phyloP scores from a whole-genome alignment of 2,113 vertebrate species.

The Tauraco erythrolophus region DNA sequence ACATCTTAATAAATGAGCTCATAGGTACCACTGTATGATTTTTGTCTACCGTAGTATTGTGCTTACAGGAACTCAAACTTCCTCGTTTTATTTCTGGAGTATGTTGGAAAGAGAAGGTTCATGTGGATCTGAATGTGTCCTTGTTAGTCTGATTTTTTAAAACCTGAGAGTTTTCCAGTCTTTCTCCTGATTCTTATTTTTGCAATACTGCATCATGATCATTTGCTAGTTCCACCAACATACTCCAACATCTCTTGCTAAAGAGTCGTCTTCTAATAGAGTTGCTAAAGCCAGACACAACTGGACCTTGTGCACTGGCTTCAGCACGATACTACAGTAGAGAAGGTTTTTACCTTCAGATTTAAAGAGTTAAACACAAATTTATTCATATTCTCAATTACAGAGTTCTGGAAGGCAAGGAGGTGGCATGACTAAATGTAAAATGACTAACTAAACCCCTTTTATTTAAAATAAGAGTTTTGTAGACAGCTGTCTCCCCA shows the following conservation, averaged over 20 bases:
- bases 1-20: not conserved
- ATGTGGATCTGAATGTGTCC: not conserved
- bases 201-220: accelerated
- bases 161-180: not conserved
- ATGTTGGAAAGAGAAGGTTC: not conserved
- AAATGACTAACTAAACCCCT: not conserved
- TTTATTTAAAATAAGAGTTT: not conserved
- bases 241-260: not conserved
- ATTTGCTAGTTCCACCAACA: not conserved
- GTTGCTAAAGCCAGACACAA: not conserved
- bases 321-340: not conserved
- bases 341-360: not conserved
- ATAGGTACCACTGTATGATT: not conserved
- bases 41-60: not conserved
- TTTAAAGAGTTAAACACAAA: not conserved
- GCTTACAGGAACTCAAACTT: not conserved
- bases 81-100: not conserved
- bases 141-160: not conserved
- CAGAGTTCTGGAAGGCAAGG: not conserved
- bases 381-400: not conserved
- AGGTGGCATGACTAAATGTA: not conserved
- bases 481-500: not conserved
- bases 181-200: not conserved
- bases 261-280: not conserved
- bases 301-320: not conserved